Percentiles rank a stretch among this genome's conserved stretches.
Conservation (phyloP, 37 sponge, comb jelly and placozoan genomes). For the Geodia barretti region DNA sequence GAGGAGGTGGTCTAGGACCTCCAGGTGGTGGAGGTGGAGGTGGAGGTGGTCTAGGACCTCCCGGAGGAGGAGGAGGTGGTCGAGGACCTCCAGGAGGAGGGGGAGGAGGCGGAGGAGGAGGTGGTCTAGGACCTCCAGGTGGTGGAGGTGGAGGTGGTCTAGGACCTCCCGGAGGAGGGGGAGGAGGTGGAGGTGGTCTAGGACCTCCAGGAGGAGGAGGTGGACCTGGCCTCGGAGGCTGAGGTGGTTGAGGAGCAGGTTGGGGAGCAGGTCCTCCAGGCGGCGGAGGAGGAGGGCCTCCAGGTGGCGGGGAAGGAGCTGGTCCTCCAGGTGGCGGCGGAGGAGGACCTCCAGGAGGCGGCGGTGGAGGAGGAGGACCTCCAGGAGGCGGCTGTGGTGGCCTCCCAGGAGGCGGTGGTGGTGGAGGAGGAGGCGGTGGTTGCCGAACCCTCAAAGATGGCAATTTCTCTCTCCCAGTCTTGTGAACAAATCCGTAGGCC, state of each 20-base stretch:
- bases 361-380: not conserved
- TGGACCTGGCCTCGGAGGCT: not conserved
- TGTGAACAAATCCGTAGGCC: not conserved
- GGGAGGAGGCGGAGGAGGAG: not conserved
- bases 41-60: slow-evolving; percentile 4
- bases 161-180: not conserved
- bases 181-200: slow-evolving; percentile 7
- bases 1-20: not conserved
- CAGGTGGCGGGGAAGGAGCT: not conserved
- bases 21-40: slow-evolving; percentile 1
- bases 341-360: not conserved
- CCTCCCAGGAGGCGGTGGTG: not conserved
- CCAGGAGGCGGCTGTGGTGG: not conserved
- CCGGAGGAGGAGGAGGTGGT: too few species aligned
- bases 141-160: not conserved
- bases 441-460: not conserved
- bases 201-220: not conserved
- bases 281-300: not conserved
- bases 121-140: slow-evolving; percentile 1
- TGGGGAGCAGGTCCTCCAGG: not conserved
- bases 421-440: not conserved
- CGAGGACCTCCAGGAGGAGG: not conserved
- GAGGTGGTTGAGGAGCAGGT: too few species aligned
- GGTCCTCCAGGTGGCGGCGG: not conserved
- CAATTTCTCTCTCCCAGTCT: not conserved